A percentile compares a stretch with the other conserved stretches of the same genome.
phyloP scores from a whole-genome alignment of 1,140 invertebrate genomes.

The Drosophila santomea region DNA sequence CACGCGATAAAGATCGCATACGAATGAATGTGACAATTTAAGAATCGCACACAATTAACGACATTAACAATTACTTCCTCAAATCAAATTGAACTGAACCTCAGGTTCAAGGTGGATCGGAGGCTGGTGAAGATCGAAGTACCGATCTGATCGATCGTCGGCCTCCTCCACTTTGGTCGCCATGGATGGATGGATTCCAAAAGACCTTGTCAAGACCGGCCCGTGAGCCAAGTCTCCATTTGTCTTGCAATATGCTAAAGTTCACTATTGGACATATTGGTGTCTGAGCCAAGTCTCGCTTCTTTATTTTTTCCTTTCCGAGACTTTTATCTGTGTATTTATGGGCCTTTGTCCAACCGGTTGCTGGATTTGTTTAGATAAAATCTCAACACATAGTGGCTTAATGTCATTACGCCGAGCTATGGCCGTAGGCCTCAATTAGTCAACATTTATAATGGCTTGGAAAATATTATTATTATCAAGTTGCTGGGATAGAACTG shows the following conservation, averaged over 20 bases:
- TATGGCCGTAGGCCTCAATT: constrained; percentile 35
- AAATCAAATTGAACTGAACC: neutral
- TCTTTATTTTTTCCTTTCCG: constrained; percentile 25
- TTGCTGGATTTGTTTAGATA: constrained; percentile 65
- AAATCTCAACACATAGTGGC: constrained; percentile 36
- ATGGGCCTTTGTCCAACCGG: constrained; percentile 60
- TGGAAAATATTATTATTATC: constrained; percentile 41
- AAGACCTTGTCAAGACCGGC: constrained; percentile 56
- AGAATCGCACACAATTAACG: constrained; percentile 21
- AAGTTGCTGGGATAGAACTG: constrained; percentile 14
- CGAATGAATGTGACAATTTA: constrained; percentile 28
- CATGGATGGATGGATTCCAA: neutral
- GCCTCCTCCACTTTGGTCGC: constrained; percentile 11
- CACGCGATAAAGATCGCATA: neutral
- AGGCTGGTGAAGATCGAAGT: constrained; percentile 2
- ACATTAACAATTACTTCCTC: constrained; percentile 28
- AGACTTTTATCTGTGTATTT: constrained; percentile 26
- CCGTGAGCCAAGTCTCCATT: constrained; percentile 38
- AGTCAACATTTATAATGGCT: constrained; percentile 55
- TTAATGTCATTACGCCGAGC: constrained; percentile 23
- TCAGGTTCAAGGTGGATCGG: constrained; percentile 40
- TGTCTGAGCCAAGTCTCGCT: constrained; percentile 26
- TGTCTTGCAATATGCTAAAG: constrained; percentile 74
- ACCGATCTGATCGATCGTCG: constrained; percentile 26
- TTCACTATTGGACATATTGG: constrained; percentile 57